Conservation (phyloP, 2,888 invertebrate species). For the Metallyticus violacea region DNA sequence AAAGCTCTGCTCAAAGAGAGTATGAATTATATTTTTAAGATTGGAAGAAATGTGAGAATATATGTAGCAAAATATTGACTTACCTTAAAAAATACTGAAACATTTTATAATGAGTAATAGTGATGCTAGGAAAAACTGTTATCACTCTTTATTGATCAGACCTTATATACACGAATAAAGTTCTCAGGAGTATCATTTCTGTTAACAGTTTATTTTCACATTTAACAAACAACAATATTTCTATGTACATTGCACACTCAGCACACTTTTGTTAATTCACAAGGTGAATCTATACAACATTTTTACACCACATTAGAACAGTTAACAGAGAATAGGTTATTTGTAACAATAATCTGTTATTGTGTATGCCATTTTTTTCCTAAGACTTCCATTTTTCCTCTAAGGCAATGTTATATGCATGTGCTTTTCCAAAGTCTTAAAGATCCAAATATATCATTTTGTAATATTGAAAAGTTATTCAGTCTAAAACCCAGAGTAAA, state of each 20-base stretch:
- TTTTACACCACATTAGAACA: conserved; percentile 16
- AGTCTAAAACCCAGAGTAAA: neutral
- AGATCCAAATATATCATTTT: neutral
- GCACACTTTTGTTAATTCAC: conserved; percentile 15
- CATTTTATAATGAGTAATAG: no score
- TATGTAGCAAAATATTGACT: no score
- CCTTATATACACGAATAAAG: neutral
- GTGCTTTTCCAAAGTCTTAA: neutral
- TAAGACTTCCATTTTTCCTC: neutral
- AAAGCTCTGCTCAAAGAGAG: no score
- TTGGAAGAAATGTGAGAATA: no score
- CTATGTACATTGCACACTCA: conserved; percentile 22
- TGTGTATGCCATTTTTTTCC: neutral
- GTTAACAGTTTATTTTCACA: conserved; percentile 24
- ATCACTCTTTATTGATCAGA: no score
- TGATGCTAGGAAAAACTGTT: no score
- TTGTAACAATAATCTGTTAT: neutral
- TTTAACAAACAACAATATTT: conserved; percentile 21
- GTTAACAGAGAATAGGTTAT: conserved; percentile 14
- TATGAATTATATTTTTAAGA: no score
- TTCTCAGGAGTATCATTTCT: neutral
- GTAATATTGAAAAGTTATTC: neutral
- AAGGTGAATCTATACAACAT: conserved; percentile 8
- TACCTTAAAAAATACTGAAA: no score
- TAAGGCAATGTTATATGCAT: neutral